phyloP scores from a whole-genome alignment of 1,140 invertebrate genomes.

The Batillaria attramentaria region DNA sequence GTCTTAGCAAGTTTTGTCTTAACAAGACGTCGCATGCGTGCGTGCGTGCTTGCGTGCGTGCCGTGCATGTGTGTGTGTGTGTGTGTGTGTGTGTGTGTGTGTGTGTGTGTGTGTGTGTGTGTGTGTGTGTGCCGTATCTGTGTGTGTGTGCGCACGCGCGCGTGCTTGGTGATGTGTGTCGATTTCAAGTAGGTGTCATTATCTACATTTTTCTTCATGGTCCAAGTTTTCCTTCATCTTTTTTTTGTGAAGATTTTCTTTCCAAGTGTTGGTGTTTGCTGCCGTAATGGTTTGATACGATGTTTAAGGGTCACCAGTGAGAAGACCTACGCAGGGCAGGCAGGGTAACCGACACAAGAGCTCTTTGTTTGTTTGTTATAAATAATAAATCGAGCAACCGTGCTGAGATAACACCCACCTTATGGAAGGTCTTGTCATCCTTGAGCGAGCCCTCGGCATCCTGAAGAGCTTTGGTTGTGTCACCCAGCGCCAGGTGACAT shows the following conservation, averaged over 20 bases:
- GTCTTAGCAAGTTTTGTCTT: too few species aligned
- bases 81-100: too few species aligned
- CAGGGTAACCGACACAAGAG: neutral
- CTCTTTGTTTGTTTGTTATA: neutral
- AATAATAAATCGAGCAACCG: neutral
- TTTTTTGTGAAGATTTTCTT: neutral
- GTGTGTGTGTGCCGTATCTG: too few species aligned
- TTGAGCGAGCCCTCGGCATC: constrained; percentile 88
- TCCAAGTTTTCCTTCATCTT: neutral
- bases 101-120: too few species aligned
- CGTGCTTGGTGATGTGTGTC: too few species aligned
- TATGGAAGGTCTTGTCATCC: constrained; percentile 84
- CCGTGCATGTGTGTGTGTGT: too few species aligned
- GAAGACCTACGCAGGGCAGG: neutral
- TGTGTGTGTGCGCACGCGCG: too few species aligned
- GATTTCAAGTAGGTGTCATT: too few species aligned
- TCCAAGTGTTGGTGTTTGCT: neutral
- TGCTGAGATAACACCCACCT: constrained; percentile 64
- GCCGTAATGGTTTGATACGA: neutral
- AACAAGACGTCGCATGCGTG: too few species aligned
- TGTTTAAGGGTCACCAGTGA: neutral
- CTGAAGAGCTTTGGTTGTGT: constrained; percentile 84
- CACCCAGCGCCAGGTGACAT: constrained; percentile 89
- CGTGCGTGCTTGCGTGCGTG: too few species aligned
- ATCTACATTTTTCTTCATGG: too few species aligned